Base-by-base conservation (phyloP, 2,113 vertebrate genomes). In the Corythaixoides concolor region DNA sequence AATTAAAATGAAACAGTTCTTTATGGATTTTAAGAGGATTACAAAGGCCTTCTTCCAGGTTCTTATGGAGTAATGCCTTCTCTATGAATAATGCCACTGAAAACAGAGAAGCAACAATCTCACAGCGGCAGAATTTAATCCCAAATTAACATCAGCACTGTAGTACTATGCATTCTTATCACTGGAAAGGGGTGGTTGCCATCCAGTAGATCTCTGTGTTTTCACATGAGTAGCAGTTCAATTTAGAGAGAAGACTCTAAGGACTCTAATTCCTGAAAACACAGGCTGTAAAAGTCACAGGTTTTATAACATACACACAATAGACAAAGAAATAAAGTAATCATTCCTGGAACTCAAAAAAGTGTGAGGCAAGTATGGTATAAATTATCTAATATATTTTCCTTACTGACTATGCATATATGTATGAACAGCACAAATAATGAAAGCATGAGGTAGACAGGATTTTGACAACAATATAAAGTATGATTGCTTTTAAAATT, bases 1-100 rank as follows among this genome's bases (percentile, higher is more conserved):
- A 95, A 86, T 83, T 73, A 93, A 91, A 82, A 81, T 72, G 37
- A 75, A 88, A 85, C 66, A 91, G 37, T 67, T 82, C 72, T 67
- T 56, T 18, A 63, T 22, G 62, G 59, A 78, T 93, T 95, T 76
- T 89, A 85, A 77, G 32, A 75, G 66, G 33, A 91, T 94, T 78
- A 85, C 56, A 88, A 81, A 75, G 60, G 33, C 50, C 39, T 90
- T 67, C 62, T 91, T 21, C 55, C 19, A 35, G 35, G 14, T 62
- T 86, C 11, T 0, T 63, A n/a, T 5, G 28, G 75, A 88, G 33
- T 37, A 90, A 90, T 30, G 24, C 26, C 20, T 63, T 75, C 77
- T 89, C 60, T 59, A 30, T 37, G 19, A 89, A 33, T 53, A 76
- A 83, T 20, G 33, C 7, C 55, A 81, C 30, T 70, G 80, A n/a